These are phyloP conservation scores for Brachycybe producta DNA, from an alignment of 2,888 invertebrate species.

Conservation along the genomic window DNA sequence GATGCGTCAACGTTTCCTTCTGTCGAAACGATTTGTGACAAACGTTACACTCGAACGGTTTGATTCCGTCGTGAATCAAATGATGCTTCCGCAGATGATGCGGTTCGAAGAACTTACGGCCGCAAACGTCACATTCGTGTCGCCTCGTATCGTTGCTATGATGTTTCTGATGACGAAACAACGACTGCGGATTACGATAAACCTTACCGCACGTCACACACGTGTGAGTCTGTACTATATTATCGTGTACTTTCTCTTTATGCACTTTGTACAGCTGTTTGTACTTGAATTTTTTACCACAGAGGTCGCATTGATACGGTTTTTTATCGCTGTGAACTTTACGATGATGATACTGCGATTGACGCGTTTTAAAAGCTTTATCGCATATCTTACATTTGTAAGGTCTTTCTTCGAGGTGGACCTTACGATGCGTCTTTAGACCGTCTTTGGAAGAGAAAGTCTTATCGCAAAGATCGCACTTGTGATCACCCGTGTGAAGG, in stretches of 20 bases:
- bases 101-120: background rate
- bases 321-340: constrained; percentile 3
- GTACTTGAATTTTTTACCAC: constrained; percentile 6
- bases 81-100: background rate
- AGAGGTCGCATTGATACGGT: constrained; percentile 10
- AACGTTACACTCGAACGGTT: constrained; percentile 25
- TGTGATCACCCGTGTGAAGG: background rate
- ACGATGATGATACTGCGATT: background rate
- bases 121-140: constrained; percentile 1
- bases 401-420: background rate
- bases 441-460: background rate
- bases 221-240: background rate
- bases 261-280: constrained; percentile 6
- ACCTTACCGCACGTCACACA: constrained; percentile 2
- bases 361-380: background rate
- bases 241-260: constrained; percentile 7
- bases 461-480: background rate
- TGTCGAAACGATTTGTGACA: constrained; percentile 34
- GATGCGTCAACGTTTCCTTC: no score
- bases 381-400: background rate
- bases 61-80: background rate
- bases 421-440: background rate
- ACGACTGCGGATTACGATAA: background rate
- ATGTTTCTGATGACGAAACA: background rate
- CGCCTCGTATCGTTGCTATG: background rate